These are phyloP conservation scores for Myrmecobius fasciatus DNA, from an alignment of 2,113 vertebrate species.

Conservation along the genomic window DNA sequence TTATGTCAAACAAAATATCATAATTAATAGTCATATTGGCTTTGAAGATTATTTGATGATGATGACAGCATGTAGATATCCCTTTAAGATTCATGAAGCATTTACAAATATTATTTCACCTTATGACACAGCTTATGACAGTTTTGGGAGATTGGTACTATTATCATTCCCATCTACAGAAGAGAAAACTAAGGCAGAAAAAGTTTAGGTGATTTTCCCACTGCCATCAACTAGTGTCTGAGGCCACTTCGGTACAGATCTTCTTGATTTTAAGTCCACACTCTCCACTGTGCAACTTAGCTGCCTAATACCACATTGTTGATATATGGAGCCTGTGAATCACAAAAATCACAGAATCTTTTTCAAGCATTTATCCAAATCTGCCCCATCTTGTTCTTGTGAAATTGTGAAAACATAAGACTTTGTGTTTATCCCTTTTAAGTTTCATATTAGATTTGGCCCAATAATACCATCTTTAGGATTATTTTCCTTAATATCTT, in stretches of 20 bases:
- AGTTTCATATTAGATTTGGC: no score
- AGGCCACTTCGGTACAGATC: neutral
- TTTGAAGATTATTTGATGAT: no score
- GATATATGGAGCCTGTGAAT: no score
- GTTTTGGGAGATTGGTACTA: neutral
- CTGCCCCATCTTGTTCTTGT: no score
- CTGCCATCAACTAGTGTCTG: neutral
- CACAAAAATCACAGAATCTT: neutral
- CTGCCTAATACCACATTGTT: neutral
- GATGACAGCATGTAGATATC: neutral
- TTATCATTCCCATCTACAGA: neutral
- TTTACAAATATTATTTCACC: neutral
- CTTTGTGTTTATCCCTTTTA: no score
- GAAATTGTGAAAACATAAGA: no score
- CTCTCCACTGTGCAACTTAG: neutral
- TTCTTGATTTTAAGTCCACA: neutral
- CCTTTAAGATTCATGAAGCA: neutral
- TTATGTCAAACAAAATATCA: no score
- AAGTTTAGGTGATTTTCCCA: no score
- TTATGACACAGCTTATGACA: neutral
- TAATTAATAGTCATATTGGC: no score
- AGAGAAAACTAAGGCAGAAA: no score
- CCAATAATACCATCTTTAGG: no score
- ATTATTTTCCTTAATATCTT: no score
- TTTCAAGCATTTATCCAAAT: neutral